Conservation (phyloP, 2,797 vertebrate species). For the Tokudaia muenninki region DNA sequence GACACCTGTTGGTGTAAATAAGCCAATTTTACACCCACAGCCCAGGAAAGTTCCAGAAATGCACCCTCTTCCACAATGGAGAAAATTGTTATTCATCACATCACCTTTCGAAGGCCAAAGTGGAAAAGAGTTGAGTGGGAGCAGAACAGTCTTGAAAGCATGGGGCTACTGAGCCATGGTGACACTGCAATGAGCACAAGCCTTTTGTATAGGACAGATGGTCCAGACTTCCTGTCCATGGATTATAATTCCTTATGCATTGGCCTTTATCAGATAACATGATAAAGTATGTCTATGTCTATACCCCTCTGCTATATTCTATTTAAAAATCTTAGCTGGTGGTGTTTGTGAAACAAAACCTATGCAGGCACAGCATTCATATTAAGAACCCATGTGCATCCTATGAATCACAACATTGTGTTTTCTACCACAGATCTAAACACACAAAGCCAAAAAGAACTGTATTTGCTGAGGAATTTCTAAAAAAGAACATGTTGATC, state of each 20-base stretch:
- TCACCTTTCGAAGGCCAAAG: background rate
- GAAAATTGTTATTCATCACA: background rate
- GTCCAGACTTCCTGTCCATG: background rate
- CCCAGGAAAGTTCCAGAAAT: background rate
- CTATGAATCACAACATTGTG: background rate
- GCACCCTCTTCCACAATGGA: background rate
- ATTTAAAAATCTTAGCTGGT: background rate
- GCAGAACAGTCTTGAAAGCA: background rate
- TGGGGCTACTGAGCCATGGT: too few relatives aligned
- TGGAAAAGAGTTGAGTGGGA: background rate
- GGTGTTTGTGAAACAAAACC: background rate
- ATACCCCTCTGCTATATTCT: background rate
- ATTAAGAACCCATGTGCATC: background rate
- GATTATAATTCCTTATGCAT: background rate
- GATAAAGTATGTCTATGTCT: background rate
- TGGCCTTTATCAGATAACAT: background rate
- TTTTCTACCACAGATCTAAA: background rate
- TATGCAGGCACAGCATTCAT: background rate
- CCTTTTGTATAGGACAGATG: background rate
- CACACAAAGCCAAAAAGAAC: background rate
- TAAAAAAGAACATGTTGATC: background rate
- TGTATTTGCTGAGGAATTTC: background rate
- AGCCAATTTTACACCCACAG: background rate
- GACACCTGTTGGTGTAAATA: background rate
- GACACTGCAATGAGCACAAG: rapidly evolving